Conservation (phyloP, 2,797 vertebrate species). For the Acanthurus leucopareius region DNA sequence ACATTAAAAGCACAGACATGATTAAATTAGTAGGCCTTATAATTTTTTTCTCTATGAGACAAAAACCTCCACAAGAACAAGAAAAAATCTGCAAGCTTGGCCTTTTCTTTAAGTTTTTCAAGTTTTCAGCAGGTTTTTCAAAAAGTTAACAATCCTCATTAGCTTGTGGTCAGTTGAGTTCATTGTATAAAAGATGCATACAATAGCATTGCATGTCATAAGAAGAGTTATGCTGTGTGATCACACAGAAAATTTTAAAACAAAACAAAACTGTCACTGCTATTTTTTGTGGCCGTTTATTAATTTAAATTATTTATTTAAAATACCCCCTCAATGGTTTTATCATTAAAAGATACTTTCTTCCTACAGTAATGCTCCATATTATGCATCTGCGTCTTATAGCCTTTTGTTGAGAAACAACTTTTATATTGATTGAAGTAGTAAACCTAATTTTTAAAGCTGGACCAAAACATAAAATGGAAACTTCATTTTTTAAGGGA, state of each 20-base stretch:
- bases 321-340: background rate
- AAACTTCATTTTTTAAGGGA: background rate
- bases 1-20: background rate
- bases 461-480: background rate
- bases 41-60: background rate
- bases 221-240: background rate
- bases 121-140: background rate
- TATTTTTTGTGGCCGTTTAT: background rate
- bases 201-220: background rate
- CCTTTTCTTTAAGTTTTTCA: background rate
- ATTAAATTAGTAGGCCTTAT: background rate
- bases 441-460: background rate
- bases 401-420: background rate
- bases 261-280: background rate
- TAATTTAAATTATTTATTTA: background rate
- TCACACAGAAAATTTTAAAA: background rate
- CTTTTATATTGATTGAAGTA: constrained; percentile 2
- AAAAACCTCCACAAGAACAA: background rate
- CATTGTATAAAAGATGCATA: background rate
- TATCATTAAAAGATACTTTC: background rate
- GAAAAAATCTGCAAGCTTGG: background rate
- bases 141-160: background rate
- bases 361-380: background rate
- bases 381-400: background rate
- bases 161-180: background rate